Base-by-base conservation (phyloP, 2,797 vertebrate species). In the Lemur catta region DNA sequence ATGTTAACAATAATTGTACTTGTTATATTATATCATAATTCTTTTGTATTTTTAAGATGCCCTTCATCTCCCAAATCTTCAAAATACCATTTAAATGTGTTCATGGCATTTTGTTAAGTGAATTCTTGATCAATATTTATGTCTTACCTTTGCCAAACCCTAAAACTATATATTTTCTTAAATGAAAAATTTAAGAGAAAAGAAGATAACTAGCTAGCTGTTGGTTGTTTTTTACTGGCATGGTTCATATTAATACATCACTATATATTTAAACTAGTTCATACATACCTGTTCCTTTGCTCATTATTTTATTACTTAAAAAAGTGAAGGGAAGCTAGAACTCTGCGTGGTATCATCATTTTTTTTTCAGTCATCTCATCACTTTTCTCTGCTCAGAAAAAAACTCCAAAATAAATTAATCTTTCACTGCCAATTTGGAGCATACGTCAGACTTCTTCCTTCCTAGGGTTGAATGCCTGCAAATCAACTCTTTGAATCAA, bases 321-420 rank as follows among this genome's bases (percentile, higher is more conserved):
- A 59, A 71, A 78, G 17, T 17, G 4, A 43, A 90, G 7, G 41
- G 41, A 94, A 79, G 55, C 33, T 79, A 86, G n/a, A 79, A 59
- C 57, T 82, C 69, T 81, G 22, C n/a, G 0, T 80, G 22, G 3
- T 67, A 50, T 48, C 26, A 46, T 46, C 35, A 35, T 93, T 84
- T 79, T 81, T 67, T 67, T 89, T 82, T 33, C 26, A 78, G 35
- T 20, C 4, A 41, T 52, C 33, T 95, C 38, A 41, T 81, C 28
- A 43, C 18, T 85, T 81, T 85, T 89, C 33, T 90, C 52, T 41
- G 13, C 55, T 94, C 30, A 82, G 63, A 93, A 94, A 87, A n/a
- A 80, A n/a, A 35, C 41, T 95, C 86, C 52, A 89, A 93, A 82
- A 69, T 90, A 76, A 93, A 91, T 86, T 82, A 71, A 76, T 89